Percentiles rank a stretch among this genome's conserved stretches.
These are phyloP conservation scores for Pseudomugil gertrudae DNA, from an alignment of 2,797 vertebrate species.

Conservation along the genomic window DNA sequence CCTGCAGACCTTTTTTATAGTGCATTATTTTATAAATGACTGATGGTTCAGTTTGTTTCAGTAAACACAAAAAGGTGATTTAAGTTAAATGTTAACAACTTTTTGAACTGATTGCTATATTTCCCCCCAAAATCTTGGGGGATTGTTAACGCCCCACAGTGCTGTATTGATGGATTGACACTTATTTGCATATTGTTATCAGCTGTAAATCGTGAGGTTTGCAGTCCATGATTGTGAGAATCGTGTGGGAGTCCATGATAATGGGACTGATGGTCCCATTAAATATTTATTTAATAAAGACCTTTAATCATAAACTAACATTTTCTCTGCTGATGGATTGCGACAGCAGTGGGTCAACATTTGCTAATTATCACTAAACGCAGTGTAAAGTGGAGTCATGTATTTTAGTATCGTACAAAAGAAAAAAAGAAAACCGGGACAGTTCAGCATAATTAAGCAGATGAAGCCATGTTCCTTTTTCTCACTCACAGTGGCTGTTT, in stretches of 20 bases:
- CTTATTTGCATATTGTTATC: background rate
- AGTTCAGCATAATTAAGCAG: constrained; percentile 14
- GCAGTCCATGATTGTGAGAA: background rate
- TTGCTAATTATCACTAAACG: constrained; percentile 9
- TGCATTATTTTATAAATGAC: constrained; percentile 9
- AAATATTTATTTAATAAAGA: background rate
- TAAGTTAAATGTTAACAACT: background rate
- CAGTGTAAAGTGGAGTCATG: background rate
- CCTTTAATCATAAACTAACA: background rate
- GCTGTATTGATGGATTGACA: background rate
- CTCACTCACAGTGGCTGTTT: background rate
- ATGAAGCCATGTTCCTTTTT: constrained; percentile 6
- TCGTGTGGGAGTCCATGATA: background rate
- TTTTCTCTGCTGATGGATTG: background rate
- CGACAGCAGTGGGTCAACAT: background rate
- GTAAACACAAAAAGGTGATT: background rate
- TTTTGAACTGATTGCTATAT: background rate
- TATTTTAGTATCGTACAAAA: background rate
- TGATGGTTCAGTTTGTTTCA: constrained; percentile 2
- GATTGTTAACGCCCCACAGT: background rate
- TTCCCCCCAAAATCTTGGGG: background rate
- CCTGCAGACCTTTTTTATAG: constrained; percentile 13
- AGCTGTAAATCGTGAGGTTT: background rate
- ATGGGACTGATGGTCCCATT: background rate
- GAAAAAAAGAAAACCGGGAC: background rate